These are phyloP conservation scores for Apodemus agrarius DNA, from an alignment of 2,797 vertebrate genomes.

Conservation along the genomic window DNA sequence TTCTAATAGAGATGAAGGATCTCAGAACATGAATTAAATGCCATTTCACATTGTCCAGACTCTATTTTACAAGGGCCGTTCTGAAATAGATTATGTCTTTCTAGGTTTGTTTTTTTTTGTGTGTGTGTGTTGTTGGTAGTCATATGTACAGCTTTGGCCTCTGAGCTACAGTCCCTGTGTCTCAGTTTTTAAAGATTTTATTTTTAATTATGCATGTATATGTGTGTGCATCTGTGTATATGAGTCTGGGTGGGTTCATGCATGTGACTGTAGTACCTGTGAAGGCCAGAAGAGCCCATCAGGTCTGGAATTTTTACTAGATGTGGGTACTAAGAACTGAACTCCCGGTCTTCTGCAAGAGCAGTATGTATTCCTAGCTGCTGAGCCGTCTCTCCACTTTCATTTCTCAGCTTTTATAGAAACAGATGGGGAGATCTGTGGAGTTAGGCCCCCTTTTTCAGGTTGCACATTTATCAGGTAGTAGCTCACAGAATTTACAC, in stretches of 20 bases:
- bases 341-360: not conserved
- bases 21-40: not conserved
- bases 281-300: not conserved
- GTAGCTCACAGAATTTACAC: not conserved
- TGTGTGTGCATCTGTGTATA: not conserved
- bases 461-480: not conserved
- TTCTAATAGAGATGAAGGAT: not conserved
- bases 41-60: not conserved
- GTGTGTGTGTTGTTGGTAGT: not conserved
- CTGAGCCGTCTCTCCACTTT: not conserved
- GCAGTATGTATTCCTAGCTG: not conserved
- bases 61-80: not conserved
- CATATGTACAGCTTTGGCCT: not conserved
- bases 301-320: not conserved
- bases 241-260: not conserved
- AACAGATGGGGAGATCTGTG: not conserved
- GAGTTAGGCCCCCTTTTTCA: not conserved
- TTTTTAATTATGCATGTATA: not conserved
- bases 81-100: conserved; percentile 23
- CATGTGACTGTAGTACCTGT: not conserved
- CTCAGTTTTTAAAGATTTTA: not conserved
- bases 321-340: not conserved
- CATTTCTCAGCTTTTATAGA: not conserved
- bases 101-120: not conserved
- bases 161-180: not conserved